Conservation (phyloP, 2,888 invertebrate species). For the Xiphydria camelus region DNA sequence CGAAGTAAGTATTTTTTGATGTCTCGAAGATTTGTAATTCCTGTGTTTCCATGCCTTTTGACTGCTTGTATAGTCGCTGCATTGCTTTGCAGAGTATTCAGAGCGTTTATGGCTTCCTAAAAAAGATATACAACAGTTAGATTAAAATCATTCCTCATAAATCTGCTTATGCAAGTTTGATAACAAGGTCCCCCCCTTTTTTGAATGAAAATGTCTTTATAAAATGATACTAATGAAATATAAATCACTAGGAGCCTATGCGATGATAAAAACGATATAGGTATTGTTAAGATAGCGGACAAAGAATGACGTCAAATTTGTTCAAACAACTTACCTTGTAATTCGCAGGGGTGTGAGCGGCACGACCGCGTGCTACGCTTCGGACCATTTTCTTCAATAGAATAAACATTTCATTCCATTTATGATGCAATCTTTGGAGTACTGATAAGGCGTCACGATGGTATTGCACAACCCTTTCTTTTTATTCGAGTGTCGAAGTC, state of each 20-base stretch:
- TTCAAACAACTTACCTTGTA: slow-evolving; percentile 44
- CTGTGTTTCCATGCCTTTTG: slow-evolving; percentile 37
- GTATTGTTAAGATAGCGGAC: too few species aligned
- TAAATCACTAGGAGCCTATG: too few species aligned
- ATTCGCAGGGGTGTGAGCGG: slow-evolving; percentile 10
- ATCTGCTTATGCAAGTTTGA: too few species aligned
- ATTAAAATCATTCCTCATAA: too few species aligned
- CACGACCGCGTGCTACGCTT: slow-evolving; percentile 17
- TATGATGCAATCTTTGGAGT: slow-evolving; percentile 20
- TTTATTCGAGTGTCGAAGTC: not conserved
- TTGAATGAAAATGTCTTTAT: too few species aligned
- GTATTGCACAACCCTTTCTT: too few species aligned
- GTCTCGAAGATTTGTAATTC: slow-evolving; percentile 60
- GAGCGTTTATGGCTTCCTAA: slow-evolving; percentile 70
- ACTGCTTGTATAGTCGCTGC: slow-evolving; percentile 63
- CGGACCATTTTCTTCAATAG: slow-evolving; percentile 32
- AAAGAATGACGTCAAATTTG: too few species aligned
- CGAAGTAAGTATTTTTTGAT: slow-evolving; percentile 64
- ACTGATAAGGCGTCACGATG: not conserved
- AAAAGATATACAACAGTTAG: slow-evolving; percentile 26
- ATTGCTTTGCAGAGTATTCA: slow-evolving; percentile 77
- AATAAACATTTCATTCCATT: slow-evolving; percentile 30
- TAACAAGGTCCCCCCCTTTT: too few species aligned
- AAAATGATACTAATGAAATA: too few species aligned
- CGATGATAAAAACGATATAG: too few species aligned